A percentile compares a stretch with the other conserved stretches of the same genome.
phyloP scores from a whole-genome alignment of 2,888 invertebrate genomes.

The Druceiella hillmani region DNA sequence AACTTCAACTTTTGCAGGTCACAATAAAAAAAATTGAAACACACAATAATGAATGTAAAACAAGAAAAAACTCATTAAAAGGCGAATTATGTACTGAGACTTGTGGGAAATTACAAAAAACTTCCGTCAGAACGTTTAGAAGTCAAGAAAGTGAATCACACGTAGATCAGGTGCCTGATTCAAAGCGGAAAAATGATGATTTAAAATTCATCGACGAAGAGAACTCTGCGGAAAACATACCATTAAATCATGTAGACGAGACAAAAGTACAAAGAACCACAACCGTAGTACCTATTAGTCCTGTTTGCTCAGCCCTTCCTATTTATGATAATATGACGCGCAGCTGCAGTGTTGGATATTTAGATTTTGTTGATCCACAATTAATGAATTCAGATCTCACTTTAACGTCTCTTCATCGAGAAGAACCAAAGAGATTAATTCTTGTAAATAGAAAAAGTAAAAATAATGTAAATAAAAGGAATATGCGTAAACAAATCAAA shows the following conservation, averaged over 20 bases:
- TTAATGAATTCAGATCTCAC: conserved; percentile 71
- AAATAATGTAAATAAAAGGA: conserved; percentile 37
- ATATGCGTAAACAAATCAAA: conserved; percentile 32
- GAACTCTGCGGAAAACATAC: conserved; percentile 34
- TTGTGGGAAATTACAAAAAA: too few relatives aligned
- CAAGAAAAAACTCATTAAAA: too few relatives aligned
- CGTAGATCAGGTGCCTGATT: too few relatives aligned
- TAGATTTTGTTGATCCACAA: conserved; percentile 75
- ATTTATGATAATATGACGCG: conserved; percentile 66
- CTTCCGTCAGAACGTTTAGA: too few relatives aligned
- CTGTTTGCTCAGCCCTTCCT: conserved; percentile 43
- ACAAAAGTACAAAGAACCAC: conserved; percentile 45
- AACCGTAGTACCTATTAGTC: conserved; percentile 62
- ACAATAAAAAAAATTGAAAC: conserved; percentile 49
- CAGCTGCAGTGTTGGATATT: conserved; percentile 84
- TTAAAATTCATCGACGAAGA: conserved; percentile 70
- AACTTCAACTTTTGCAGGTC: conserved; percentile 27
- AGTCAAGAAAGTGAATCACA: too few relatives aligned
- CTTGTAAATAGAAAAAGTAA: conserved; percentile 64
- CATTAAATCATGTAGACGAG: conserved; percentile 32
- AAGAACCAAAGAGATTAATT: conserved; percentile 71
- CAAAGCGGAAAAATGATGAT: conserved; percentile 54
- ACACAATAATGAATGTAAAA: too few relatives aligned
- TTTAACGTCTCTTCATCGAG: conserved; percentile 63
- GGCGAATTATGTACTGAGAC: too few relatives aligned